Evolutionary conservation across 2,113 vertebrate species (phyloP).

Genomic region (Parus major): DNA sequence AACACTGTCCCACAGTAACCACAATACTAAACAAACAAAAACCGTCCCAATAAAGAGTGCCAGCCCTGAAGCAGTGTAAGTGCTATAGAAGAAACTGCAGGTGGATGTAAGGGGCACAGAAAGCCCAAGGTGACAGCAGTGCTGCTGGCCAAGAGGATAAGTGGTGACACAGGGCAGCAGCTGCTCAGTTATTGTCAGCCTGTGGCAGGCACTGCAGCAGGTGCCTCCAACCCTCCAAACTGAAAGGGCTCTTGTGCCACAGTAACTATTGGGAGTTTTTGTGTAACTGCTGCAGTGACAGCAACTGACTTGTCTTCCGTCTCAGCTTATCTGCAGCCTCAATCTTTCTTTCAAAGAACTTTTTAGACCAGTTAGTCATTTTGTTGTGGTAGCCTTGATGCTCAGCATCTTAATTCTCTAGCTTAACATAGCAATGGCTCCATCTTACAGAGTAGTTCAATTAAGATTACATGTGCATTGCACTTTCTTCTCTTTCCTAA

Average conservation of each 20-base stretch:
- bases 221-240: neutral
- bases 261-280: neutral
- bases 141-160: neutral
- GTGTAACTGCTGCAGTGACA: neutral
- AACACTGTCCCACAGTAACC: neutral
- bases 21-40: neutral
- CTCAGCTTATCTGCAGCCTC: neutral
- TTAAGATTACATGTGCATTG: neutral
- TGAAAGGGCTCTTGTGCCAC: constrained; percentile 25
- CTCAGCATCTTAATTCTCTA: neutral
- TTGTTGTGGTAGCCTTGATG: neutral
- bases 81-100: neutral
- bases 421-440: neutral
- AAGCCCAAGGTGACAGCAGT: neutral
- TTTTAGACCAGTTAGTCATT: neutral
- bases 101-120: constrained; percentile 6
- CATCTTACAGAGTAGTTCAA: neutral
- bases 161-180: neutral
- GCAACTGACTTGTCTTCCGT: neutral
- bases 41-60: neutral
- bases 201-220: constrained; percentile 12
- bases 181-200: constrained; percentile 8
- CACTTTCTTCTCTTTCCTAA: neutral
- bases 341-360: neutral
- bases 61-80: neutral